Base-by-base conservation (phyloP, 2,113 vertebrate species). In the Amazona guildingii region DNA sequence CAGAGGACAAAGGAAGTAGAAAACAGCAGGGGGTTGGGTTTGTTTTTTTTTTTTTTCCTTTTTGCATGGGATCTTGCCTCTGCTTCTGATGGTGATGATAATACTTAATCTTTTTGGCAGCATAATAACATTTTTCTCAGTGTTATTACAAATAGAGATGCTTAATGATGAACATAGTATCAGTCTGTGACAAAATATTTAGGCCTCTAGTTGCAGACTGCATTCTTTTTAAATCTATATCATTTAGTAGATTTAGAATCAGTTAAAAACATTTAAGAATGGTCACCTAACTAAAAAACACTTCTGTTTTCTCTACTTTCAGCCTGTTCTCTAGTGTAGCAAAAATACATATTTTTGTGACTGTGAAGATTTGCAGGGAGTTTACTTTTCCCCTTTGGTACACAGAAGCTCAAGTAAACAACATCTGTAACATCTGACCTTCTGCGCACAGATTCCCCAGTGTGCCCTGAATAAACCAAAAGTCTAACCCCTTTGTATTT, bases 361-460 rank as follows among this genome's bases (percentile, higher is more conserved):
- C 29, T 7, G 19, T 68, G 72, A 95, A 94, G 76, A 86, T 78
- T 92, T 96, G 15, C 64, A 52, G 77, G 35, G 62, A 88, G 29
- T 93, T 93, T 94, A 44, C 59, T 92, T 95, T 95, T 93, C 28
- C 49, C 27, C 18, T 86, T 88, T 64, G 64, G 43, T 93, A 90
- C 83, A 80, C 64, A 88, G 63, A 96, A 39, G 61, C 66, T 88
- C 63, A 78, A 51, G 72, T 86, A 86, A 86, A 70, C 51, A 95
- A 39, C 66, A 78, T 88, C 76, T 93, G 48, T 90, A 90, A 94
- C 90, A 90, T 77, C 55, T 88, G 76, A 94, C 68, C 61, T 92
- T 90, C 86, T 48, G 66, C 83, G 39, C 29, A 72, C 21, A 75
- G 35, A 41, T 86, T 83, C 68, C 68, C 85, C 37, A 43, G 43